Evolutionary conservation across 2,888 invertebrate species (phyloP).

Genomic region (Eutolmus rufibarbis): DNA sequence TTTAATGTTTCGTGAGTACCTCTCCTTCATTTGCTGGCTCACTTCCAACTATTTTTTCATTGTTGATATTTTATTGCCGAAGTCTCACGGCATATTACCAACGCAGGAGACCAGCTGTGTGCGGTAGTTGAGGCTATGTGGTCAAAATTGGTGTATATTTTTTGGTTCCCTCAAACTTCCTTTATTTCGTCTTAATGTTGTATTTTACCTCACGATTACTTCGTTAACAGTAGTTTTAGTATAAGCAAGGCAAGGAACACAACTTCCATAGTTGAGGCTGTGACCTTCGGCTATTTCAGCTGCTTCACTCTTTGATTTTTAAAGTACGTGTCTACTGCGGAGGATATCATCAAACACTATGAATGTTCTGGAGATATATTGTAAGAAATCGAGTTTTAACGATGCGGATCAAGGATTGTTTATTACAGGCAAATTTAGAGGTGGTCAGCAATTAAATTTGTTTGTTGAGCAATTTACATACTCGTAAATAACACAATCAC

Average conservation of each 20-base stretch:
- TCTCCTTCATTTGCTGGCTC: slow-evolving; percentile 27
- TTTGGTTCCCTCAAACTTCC: background rate
- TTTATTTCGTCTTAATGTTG: background rate
- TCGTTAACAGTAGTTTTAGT: background rate
- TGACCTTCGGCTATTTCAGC: background rate
- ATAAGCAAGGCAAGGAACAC: background rate
- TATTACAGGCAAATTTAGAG: background rate
- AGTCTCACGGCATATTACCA: background rate
- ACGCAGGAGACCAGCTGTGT: background rate
- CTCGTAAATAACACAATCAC: background rate
- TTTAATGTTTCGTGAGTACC: slow-evolving; percentile 18
- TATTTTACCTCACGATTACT: background rate
- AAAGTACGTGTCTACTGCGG: background rate
- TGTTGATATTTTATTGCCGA: slow-evolving; percentile 10
- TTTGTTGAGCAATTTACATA: background rate
- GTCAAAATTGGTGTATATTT: background rate
- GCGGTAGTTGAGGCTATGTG: background rate
- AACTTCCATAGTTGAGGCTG: background rate
- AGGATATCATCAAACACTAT: background rate
- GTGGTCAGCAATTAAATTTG: background rate
- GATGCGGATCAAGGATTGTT: background rate
- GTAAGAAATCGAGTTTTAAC: background rate
- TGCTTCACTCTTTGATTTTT: background rate
- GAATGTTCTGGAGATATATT: background rate
- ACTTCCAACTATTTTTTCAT: slow-evolving; percentile 16